Evolutionary conservation across 2,797 vertebrate species (phyloP), one percentile per base, ranked within the genome.

Genomic region (Galago senegalensis): DNA sequence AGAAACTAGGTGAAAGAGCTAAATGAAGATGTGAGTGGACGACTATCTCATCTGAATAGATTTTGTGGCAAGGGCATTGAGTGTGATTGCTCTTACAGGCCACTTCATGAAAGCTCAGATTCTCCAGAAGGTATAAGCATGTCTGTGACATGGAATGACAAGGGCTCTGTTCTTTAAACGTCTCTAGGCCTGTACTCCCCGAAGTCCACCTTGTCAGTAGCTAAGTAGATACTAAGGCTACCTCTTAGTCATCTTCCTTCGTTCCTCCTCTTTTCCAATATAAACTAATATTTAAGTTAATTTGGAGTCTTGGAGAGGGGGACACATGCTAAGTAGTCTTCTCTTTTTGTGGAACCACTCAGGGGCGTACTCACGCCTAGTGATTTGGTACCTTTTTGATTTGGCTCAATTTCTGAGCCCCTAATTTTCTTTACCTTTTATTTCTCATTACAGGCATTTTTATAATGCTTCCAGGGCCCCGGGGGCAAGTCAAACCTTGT

Each of bases 401-500:
- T 80, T 93, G 70, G n/a, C 49, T 96, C 75, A 23, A 46, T 89
- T 87, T 88, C 72, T 91, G 86, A 95, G 11, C 14, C 37, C 60
- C 21, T 95, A 37, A 49, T 91, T 89, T 76, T 72, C 83, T 85
- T 94, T 86, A 11, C 69, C 81, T 97, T 96, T 87, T 67, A 87
- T 89, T 97, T 92, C 77, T 96, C 70, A 83, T 89, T 94, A 91
- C 94, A 91, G 89, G 6, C 37, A 89, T 93, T 80, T 91, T 94
- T 82, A 76, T 80, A 95, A 95, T 87, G 65, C 60, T 84, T 96
- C 25, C 73, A 92, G 37, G 3, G 25, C 93, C 95, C 86, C 0
- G 10, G 67, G 72, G 95, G 95, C 93, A 95, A 96, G 87, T 76
- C 82, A 77, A 95, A 94, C 91, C 84, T 65, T 95, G 95, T 91